Evolutionary conservation across 23 tunicate genomes (phyloP), one percentile per base, ranked within the genome.

Genomic region (Trididemnum clinides): DNA sequence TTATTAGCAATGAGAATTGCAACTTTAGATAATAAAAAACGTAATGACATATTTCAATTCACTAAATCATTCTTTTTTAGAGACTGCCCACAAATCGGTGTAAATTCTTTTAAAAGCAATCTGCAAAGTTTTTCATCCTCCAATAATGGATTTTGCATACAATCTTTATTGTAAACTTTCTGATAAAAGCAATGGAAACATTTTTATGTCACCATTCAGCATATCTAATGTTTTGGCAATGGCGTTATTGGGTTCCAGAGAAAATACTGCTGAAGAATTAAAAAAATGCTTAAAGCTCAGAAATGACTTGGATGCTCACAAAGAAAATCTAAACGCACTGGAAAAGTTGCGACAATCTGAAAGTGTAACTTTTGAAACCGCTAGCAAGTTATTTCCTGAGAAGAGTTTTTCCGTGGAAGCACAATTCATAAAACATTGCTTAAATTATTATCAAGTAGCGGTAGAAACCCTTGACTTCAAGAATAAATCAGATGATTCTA

Each of bases 371-470:
- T 66, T 92, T 28, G 85, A 80, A 83, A 77, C 80, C 21, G 98
- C 95, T 20, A 89, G 89, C 76, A 80, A 95, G 35, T 39, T 93
- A n/a, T 93, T 88, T 51, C 88, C 86, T 0, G 93, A 84, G 63
- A 29, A 51, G 5, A 65, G 93, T 15, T 93, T 26, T 31, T 25
- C 4, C 33, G 34, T 93, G 66, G 19, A 57, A 12, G 35, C 78
- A 18, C 58, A 80, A 4, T 93, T 84, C 39, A 0, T 63, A 10
- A 70, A 78, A 34, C 57, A 84, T n/a, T 50, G 71, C 35, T 57
- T 49, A 34, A 35, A 88, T 22, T 72, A 21, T 63, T 84, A 72
- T 62, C 79, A 63, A 15, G 28, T 80, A 0, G 78, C 72, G 2
- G 51, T 66, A 32, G 28, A 80, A 26, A 33, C 64, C 27, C 62